phyloP scores from a whole-genome alignment of 2,113 vertebrate genomes.

The Bubo bubo region DNA sequence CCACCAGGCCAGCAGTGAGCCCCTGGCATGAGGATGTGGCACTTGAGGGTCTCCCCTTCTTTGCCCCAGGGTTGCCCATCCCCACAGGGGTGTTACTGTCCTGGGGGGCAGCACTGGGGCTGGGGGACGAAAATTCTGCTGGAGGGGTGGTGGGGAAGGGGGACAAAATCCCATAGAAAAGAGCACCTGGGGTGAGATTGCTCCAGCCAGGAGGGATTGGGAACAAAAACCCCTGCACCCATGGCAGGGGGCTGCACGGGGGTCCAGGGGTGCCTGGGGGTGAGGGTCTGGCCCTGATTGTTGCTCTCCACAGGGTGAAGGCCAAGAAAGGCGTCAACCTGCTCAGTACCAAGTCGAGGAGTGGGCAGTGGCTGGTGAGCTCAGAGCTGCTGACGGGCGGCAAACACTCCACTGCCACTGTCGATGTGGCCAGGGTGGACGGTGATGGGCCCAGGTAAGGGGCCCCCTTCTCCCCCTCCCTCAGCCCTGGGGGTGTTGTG shows the following conservation, averaged over 20 bases:
- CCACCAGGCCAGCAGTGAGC: background rate
- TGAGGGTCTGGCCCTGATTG: background rate
- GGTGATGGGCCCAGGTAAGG: slow-evolving; percentile 76
- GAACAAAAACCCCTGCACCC: background rate
- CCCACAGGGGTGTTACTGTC: background rate
- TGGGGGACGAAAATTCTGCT: background rate
- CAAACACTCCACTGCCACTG: slow-evolving; percentile 93
- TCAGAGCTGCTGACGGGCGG: slow-evolving; percentile 90
- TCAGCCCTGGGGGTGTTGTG: rapidly evolving
- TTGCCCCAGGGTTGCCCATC: rapidly evolving
- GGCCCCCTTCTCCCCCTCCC: background rate
- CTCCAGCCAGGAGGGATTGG: background rate
- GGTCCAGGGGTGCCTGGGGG: rapidly evolving
- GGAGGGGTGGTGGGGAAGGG: rapidly evolving
- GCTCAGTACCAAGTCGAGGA: slow-evolving; percentile 88
- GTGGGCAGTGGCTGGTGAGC: slow-evolving; percentile 89
- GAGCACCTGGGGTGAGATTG: background rate
- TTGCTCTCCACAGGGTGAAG: slow-evolving; percentile 84
- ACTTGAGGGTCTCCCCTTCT: background rate
- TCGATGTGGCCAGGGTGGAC: slow-evolving; percentile 86
- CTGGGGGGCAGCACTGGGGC: background rate
- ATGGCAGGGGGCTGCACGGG: rapidly evolving
- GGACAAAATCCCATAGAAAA: background rate
- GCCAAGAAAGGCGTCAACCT: slow-evolving; percentile 98
- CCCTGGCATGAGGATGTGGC: rapidly evolving